phyloP scores from a whole-genome alignment of 2,888 invertebrate species.

The Drosophila fungiperda region DNA sequence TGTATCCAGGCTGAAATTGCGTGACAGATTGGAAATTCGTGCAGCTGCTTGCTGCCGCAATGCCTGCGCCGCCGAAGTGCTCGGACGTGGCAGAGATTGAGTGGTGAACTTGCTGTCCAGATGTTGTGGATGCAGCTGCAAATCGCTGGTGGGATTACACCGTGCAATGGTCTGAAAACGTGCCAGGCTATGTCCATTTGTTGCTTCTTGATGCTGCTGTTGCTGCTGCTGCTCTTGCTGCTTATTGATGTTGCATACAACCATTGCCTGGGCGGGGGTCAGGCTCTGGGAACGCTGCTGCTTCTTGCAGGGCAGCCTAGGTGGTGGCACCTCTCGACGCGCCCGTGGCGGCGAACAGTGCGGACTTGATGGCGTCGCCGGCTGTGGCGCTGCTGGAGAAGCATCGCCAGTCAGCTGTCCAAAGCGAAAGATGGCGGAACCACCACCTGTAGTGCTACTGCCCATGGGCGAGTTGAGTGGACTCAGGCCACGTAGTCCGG shows the following conservation, averaged over 20 bases:
- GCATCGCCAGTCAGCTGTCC: slow-evolving; percentile 52
- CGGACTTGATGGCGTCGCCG: slow-evolving; percentile 82
- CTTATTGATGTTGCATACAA: slow-evolving; percentile 74
- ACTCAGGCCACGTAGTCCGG: slow-evolving; percentile 84
- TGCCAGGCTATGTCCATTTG: slow-evolving; percentile 68
- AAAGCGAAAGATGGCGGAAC: slow-evolving; percentile 80
- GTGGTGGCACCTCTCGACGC: slow-evolving; percentile 86
- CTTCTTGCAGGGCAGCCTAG: slow-evolving; percentile 87
- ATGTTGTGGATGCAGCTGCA: slow-evolving; percentile 77
- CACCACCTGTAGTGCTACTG: slow-evolving; percentile 76
- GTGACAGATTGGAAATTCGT: slow-evolving; percentile 73
- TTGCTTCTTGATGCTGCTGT: slow-evolving; percentile 51
- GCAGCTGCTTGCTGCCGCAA: slow-evolving; percentile 86
- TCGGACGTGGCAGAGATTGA: slow-evolving; percentile 86
- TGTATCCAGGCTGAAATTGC: slow-evolving; percentile 85
- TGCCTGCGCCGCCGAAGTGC: slow-evolving; percentile 83
- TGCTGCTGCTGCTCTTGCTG: slow-evolving; percentile 66
- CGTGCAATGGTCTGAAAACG: slow-evolving; percentile 83
- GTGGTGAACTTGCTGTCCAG: slow-evolving; percentile 86
- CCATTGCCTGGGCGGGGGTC: slow-evolving; percentile 87
- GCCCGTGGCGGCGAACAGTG: slow-evolving; percentile 87
- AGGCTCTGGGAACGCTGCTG: slow-evolving; percentile 91
- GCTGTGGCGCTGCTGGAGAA: slow-evolving; percentile 42
- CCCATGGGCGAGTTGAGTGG: slow-evolving; percentile 84
- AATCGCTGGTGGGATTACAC: slow-evolving; percentile 78